Percentiles rank a stretch among this genome's conserved stretches.
phyloP scores from a whole-genome alignment of 2,113 vertebrate species.

The Aptenodytes forsteri region DNA sequence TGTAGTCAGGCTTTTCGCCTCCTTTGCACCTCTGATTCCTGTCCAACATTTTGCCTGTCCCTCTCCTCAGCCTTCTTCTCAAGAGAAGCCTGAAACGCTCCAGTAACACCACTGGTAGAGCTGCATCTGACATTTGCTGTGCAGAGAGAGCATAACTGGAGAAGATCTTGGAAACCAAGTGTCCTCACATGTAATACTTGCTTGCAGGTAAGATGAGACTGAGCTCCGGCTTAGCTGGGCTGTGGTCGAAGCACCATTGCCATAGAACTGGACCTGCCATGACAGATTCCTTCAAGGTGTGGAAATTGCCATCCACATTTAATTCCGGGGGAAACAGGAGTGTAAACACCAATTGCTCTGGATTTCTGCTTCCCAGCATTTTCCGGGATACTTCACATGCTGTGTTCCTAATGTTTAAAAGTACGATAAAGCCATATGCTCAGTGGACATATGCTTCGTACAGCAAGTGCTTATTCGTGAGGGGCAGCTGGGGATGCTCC shows the following conservation, averaged over 20 bases:
- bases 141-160: not conserved
- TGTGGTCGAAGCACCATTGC: not conserved
- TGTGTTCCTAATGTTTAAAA: not conserved
- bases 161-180: not conserved
- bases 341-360: not conserved
- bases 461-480: rapidly evolving
- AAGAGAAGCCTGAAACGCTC: not conserved
- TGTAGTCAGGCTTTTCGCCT: not conserved
- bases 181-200: not conserved
- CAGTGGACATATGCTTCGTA: not conserved
- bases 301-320: not conserved
- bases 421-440: not conserved
- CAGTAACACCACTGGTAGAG: not conserved
- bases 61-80: not conserved
- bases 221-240: not conserved
- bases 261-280: not conserved
- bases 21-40: not conserved
- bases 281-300: not conserved
- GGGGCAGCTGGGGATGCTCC: not conserved
- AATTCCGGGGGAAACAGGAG: not conserved
- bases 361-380: not conserved
- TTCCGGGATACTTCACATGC: not conserved
- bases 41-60: not conserved
- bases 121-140: not conserved
- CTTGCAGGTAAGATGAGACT: not conserved